Evolutionary conservation across 2,113 vertebrate species (phyloP).

Genomic region (Brachyhypopomus occidentalis): DNA sequence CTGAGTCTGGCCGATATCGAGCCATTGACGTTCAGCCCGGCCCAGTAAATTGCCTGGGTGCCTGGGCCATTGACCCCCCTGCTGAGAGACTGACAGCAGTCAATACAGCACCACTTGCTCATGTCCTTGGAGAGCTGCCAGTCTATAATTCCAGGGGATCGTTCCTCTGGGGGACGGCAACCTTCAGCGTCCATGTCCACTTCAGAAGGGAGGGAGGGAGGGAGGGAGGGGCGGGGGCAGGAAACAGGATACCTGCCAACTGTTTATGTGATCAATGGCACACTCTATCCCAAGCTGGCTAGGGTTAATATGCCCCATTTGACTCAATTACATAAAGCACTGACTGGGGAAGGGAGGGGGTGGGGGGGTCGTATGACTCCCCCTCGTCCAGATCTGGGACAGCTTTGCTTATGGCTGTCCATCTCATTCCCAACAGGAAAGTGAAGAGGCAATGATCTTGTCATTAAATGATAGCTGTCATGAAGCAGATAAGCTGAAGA

Average conservation of each 20-base stretch:
- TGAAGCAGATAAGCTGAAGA: slow-evolving; percentile 22
- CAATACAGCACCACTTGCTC: slow-evolving; percentile 49
- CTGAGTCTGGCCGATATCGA: slow-evolving; percentile 42
- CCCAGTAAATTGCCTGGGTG: slow-evolving; percentile 50
- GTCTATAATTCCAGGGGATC: slow-evolving; percentile 68
- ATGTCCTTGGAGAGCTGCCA: slow-evolving; percentile 39
- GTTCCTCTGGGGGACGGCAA: slow-evolving; percentile 69
- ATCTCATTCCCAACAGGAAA: neutral
- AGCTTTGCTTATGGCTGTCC: neutral
- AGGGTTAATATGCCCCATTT: slow-evolving; percentile 72
- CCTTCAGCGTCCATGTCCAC: slow-evolving; percentile 72
- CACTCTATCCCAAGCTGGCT: slow-evolving; percentile 74
- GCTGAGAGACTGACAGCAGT: slow-evolving; percentile 53
- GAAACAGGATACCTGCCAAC: slow-evolving; percentile 78
- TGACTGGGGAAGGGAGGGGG: slow-evolving; percentile 50
- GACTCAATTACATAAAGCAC: slow-evolving; percentile 71
- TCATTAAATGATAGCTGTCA: slow-evolving; percentile 23
- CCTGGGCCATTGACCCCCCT: slow-evolving; percentile 56
- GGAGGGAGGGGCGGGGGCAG: slow-evolving; percentile 67
- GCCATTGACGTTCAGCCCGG: slow-evolving; percentile 43
- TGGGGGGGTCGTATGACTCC: slow-evolving; percentile 40
- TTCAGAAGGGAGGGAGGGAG: slow-evolving; percentile 64
- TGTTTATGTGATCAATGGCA: slow-evolving; percentile 82
- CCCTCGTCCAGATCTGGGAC: neutral
- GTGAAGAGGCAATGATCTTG: slow-evolving; percentile 15